A percentile compares a stretch with the other conserved stretches of the same genome.
These are phyloP conservation scores for Tetragnatha montana DNA, from an alignment of 2,888 invertebrate genomes.

Conservation along the genomic window DNA sequence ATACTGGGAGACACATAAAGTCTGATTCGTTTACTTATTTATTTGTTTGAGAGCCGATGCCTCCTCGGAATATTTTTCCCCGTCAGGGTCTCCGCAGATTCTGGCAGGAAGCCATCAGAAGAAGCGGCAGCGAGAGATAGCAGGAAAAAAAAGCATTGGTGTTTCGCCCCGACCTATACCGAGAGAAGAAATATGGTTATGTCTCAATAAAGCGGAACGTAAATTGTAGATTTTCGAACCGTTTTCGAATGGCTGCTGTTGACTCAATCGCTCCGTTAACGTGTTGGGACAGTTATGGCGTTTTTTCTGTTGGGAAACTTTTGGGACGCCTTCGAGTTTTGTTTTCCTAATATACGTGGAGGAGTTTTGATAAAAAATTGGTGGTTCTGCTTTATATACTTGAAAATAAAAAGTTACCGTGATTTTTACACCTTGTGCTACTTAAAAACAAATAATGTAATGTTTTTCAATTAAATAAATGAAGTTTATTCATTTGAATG, in stretches of 20 bases:
- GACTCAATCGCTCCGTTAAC: slow-evolving; percentile 8
- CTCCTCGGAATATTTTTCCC: slow-evolving; percentile 34
- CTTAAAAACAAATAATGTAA: too few relatives aligned
- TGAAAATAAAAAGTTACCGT: too few relatives aligned
- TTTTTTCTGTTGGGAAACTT: neutral
- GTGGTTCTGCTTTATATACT: too few relatives aligned
- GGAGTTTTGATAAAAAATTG: too few relatives aligned
- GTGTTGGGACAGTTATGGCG: neutral
- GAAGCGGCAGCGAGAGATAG: neutral
- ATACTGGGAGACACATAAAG: neutral
- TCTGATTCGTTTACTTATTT: neutral
- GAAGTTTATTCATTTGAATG: too few relatives aligned
- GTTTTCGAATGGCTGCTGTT: slow-evolving; percentile 20
- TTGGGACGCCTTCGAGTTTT: neutral
- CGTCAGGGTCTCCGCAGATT: slow-evolving; percentile 12
- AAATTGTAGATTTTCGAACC: slow-evolving; percentile 42
- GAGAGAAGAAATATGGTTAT: slow-evolving; percentile 48
- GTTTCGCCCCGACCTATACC: neutral
- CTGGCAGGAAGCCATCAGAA: slow-evolving; percentile 39
- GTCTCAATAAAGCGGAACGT: slow-evolving; percentile 51
- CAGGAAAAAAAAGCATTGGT: too few relatives aligned
- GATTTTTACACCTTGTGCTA: too few relatives aligned
- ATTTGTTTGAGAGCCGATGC: neutral
- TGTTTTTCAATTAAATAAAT: too few relatives aligned
- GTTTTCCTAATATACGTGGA: neutral